Evolutionary conservation across 2,113 vertebrate genomes (phyloP).

Genomic region (Oryzias melastigma): DNA sequence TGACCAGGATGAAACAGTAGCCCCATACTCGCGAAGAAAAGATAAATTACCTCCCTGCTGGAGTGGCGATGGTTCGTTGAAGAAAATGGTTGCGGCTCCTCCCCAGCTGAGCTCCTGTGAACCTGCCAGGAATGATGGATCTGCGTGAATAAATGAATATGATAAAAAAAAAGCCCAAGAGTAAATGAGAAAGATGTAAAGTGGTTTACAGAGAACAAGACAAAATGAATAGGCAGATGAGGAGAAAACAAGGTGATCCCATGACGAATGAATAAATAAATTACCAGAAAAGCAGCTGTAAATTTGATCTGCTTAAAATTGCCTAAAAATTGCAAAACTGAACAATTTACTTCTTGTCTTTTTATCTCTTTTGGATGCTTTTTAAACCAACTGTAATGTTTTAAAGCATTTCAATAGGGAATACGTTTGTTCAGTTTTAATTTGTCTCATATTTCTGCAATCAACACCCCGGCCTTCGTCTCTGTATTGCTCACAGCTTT

Average conservation of each 20-base stretch:
- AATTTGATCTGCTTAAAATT: no score
- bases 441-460: no score
- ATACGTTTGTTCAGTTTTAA: no score
- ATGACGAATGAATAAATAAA: constrained; percentile 8
- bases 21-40: constrained; percentile 15
- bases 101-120: constrained; percentile 58
- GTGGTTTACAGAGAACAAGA: constrained; percentile 27
- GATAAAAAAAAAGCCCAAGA: constrained; percentile 33
- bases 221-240: constrained; percentile 12
- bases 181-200: constrained; percentile 27
- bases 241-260: constrained; percentile 20
- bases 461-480: no score
- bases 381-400: no score
- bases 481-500: no score
- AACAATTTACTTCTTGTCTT: no score
- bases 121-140: constrained; percentile 49
- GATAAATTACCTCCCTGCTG: constrained; percentile 50
- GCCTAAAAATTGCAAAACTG: no score
- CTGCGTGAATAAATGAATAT: constrained; percentile 48
- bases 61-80: constrained; percentile 55
- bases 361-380: no score
- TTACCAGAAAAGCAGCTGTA: neutral
- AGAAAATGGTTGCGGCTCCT: constrained; percentile 54
- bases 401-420: no score
- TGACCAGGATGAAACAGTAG: constrained; percentile 38